Evolutionary conservation across 2,113 vertebrate genomes (phyloP).

Genomic region (Mesitornis unicolor): DNA sequence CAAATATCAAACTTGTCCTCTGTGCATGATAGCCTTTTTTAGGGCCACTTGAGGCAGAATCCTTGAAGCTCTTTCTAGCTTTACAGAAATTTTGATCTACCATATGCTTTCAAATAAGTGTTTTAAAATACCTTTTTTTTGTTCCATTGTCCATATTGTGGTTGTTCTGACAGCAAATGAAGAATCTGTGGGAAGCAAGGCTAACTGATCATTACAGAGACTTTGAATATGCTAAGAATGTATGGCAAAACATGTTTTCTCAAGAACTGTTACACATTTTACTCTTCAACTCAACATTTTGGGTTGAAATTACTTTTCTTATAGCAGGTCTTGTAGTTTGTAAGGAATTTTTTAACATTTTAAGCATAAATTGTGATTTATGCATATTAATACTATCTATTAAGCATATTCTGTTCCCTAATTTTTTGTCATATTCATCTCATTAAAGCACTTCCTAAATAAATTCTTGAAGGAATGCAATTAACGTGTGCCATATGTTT

Average conservation of each 20-base stretch:
- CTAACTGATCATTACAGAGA: not conserved
- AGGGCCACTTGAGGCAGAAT: not conserved
- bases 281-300: not conserved
- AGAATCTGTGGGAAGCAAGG: not conserved
- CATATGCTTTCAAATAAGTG: not conserved
- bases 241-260: not conserved
- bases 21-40: not conserved
- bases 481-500: not conserved
- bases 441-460: slow-evolving; percentile 15
- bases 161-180: not conserved
- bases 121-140: not conserved
- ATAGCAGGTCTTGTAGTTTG: not conserved
- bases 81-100: not conserved
- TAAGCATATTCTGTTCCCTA: not conserved
- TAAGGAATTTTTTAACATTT: not conserved
- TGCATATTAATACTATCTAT: not conserved
- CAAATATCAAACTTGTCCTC: not conserved
- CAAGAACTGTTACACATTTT: not conserved
- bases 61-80: not conserved
- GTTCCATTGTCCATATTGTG: not conserved
- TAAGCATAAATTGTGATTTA: not conserved
- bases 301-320: not conserved
- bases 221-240: not conserved
- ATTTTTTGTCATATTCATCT: not conserved
- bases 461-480: not conserved